Evolutionary conservation across 1,140 invertebrate genomes (phyloP).

Genomic region (Holcopasites calliopsidis): DNA sequence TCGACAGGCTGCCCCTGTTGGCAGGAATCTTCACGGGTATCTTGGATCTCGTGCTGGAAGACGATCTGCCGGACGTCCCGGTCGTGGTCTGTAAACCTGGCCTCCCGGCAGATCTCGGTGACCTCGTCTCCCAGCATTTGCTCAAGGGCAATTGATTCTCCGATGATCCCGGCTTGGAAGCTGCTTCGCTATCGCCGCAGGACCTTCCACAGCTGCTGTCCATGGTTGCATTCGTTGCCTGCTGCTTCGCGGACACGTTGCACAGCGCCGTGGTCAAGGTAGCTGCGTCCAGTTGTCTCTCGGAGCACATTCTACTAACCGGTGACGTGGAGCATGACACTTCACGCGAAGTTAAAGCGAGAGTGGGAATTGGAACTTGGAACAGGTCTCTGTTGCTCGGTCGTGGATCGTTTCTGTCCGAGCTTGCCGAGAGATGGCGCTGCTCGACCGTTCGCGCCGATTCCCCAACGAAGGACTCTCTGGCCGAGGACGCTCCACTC

Average conservation of each 20-base stretch:
- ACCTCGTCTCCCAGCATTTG: neutral
- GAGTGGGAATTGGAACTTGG: conserved; percentile 31
- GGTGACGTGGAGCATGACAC: conserved; percentile 47
- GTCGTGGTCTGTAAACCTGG: neutral
- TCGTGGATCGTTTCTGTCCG: neutral
- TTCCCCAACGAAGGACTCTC: neutral
- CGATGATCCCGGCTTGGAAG: conserved; percentile 4
- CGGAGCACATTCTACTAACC: conserved; percentile 3
- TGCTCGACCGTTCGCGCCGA: neutral
- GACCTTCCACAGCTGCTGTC: neutral
- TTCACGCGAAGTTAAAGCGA: conserved; percentile 53
- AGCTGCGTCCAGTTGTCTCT: conserved; percentile 36
- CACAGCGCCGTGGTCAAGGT: conserved; percentile 55
- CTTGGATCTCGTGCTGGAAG: neutral
- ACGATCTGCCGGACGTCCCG: neutral
- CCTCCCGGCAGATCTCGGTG: neutral
- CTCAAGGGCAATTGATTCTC: neutral
- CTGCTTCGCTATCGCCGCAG: neutral
- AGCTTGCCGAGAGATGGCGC: neutral
- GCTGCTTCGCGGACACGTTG: conserved; percentile 34
- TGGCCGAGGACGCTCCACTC: neutral
- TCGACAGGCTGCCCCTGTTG: neutral
- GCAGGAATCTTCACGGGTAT: conserved; percentile 28
- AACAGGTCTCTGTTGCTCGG: no score
- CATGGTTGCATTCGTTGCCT: neutral